Percentiles rank a stretch among this genome's conserved stretches.
Conservation (phyloP, 2,888 invertebrate genomes). For the Cecidostiba fungosa region DNA sequence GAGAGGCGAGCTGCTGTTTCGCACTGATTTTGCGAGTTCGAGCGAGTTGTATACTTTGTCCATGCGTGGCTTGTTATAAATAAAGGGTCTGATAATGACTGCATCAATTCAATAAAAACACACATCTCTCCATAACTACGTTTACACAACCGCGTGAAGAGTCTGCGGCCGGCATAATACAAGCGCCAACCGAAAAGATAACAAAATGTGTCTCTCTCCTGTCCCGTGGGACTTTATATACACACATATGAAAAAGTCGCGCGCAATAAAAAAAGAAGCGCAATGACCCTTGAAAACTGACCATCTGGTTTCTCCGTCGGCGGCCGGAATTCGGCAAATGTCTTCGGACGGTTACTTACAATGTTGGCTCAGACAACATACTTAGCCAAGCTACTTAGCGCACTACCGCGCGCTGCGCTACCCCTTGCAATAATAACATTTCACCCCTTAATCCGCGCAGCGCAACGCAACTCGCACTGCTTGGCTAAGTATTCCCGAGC, state of each 20-base stretch:
- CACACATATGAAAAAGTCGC: neutral
- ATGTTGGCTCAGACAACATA: slow-evolving; percentile 80
- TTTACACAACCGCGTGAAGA: neutral
- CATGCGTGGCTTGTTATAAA: too few relatives aligned
- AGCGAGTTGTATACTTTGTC: neutral
- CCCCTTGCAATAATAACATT: slow-evolving; percentile 80
- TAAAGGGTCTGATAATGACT: too few relatives aligned
- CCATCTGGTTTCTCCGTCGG: slow-evolving; percentile 60
- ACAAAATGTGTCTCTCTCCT: neutral
- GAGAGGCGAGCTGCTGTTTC: slow-evolving; percentile 6
- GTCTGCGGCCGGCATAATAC: neutral
- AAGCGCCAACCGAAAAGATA: neutral
- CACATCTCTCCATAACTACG: neutral
- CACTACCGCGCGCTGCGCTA: slow-evolving; percentile 68
- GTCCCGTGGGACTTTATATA: neutral
- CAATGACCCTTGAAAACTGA: slow-evolving; percentile 25
- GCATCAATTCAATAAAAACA: neutral
- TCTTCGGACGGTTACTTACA: slow-evolving; percentile 77
- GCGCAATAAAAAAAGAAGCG: neutral
- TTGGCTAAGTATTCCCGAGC: slow-evolving; percentile 74
- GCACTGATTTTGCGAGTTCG: slow-evolving; percentile 46
- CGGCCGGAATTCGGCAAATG: slow-evolving; percentile 68
- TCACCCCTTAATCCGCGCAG: slow-evolving; percentile 77
- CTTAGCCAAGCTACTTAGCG: slow-evolving; percentile 79
- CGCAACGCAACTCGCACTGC: slow-evolving; percentile 73